A percentile compares a stretch with the other conserved stretches of the same genome.
phyloP scores from a whole-genome alignment of 2,888 invertebrate genomes.

The Amorpha juglandis region DNA sequence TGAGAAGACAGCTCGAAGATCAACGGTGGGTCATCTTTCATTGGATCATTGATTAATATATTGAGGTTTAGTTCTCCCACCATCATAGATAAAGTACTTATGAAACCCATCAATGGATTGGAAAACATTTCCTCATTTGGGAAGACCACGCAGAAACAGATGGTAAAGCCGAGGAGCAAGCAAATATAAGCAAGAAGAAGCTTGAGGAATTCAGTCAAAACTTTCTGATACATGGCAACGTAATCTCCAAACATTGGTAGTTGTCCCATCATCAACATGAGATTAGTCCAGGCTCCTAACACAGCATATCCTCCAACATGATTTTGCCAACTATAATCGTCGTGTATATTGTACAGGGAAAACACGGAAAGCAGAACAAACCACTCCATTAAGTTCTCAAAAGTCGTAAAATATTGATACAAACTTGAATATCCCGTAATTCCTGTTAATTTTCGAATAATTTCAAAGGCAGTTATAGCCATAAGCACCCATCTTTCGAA shows the following conservation, averaged over 20 bases:
- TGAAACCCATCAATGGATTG: conserved; percentile 92
- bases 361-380: conserved; percentile 93
- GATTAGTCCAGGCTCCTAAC: conserved; percentile 93
- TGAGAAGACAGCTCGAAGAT: conserved; percentile 91
- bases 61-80: conserved; percentile 92
- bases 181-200: conserved; percentile 92
- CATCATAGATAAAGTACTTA: conserved; percentile 94
- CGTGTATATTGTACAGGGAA: conserved; percentile 90
- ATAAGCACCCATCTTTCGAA: conserved; percentile 92
- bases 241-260: conserved; percentile 94
- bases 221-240: conserved; percentile 95
- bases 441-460: conserved; percentile 90
- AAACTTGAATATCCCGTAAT: conserved; percentile 91
- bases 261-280: conserved; percentile 95
- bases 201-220: conserved; percentile 92
- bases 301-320: conserved; percentile 94
- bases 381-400: conserved; percentile 94
- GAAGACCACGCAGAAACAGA: conserved; percentile 94
- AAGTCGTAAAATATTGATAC: conserved; percentile 91
- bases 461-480: conserved; percentile 90
- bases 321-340: conserved; percentile 93
- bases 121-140: conserved; percentile 92
- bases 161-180: conserved; percentile 92
- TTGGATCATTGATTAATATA: conserved; percentile 88
- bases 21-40: conserved; percentile 88